Conservation (phyloP, 2,888 invertebrate species). For the Trachelus iudaicus region DNA sequence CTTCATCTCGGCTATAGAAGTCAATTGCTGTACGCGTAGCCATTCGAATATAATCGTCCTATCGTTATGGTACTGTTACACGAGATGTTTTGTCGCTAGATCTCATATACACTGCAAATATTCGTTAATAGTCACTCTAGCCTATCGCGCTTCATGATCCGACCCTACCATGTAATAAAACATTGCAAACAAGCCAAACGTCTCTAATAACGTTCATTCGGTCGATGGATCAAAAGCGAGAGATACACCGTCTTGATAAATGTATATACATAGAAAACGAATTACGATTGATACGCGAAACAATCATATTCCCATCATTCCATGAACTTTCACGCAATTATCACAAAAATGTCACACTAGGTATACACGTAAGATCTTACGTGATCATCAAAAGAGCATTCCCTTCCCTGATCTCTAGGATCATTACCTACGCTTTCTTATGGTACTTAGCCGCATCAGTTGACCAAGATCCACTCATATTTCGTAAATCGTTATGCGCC, state of each 20-base stretch:
- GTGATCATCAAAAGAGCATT: neutral
- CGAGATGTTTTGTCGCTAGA: conserved; percentile 33
- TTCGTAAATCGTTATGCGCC: neutral
- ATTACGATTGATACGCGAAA: conserved; percentile 17
- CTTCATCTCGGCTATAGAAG: conserved; percentile 33
- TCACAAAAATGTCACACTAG: neutral
- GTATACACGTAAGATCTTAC: neutral
- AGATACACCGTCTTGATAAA: neutral
- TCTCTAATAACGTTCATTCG: neutral
- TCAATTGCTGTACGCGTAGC: conserved; percentile 35
- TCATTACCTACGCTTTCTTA: neutral
- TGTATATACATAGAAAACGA: conserved; percentile 23
- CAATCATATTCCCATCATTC: conserved; percentile 6
- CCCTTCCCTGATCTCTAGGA: neutral
- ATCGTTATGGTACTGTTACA: conserved; percentile 43
- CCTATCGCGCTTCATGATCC: neutral
- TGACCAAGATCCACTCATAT: neutral
- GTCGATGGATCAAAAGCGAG: neutral
- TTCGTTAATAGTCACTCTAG: neutral
- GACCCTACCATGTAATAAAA: neutral
- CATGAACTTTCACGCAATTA: conserved; percentile 8
- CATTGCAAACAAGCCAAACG: neutral
- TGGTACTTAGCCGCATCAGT: neutral
- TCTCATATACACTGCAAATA: neutral
- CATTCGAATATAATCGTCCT: conserved; percentile 40